Percentiles rank a stretch among this genome's conserved stretches.
These are phyloP conservation scores for Atherinosoma microstoma DNA, from an alignment of 2,797 vertebrate species.

Conservation along the genomic window DNA sequence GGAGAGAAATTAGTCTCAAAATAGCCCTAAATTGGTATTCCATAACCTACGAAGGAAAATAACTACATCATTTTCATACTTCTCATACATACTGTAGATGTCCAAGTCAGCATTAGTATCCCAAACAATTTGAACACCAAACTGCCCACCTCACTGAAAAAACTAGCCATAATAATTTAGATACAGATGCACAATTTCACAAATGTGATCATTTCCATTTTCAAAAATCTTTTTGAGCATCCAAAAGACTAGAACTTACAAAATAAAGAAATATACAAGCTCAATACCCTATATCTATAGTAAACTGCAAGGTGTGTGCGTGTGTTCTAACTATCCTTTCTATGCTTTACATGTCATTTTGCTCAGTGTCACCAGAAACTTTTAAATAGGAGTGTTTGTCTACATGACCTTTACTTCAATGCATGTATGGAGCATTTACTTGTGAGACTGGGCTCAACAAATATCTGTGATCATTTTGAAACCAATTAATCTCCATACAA, in stretches of 20 bases:
- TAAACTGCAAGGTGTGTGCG: background rate
- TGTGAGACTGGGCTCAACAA: background rate
- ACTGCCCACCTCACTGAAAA: background rate
- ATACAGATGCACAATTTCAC: background rate
- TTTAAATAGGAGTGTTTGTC: too few species aligned
- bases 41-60: background rate
- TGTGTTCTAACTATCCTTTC: background rate
- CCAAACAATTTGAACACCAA: background rate
- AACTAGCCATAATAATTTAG: background rate
- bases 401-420: too few species aligned
- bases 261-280: background rate
- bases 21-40: background rate
- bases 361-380: too few species aligned
- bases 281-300: background rate
- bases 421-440: too few species aligned
- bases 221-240: background rate
- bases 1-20: constrained; percentile 4
- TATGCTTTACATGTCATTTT: too few species aligned
- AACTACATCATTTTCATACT: background rate
- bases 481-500: background rate
- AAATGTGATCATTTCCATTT: background rate
- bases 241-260: background rate
- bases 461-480: background rate
- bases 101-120: background rate
- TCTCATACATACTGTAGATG: background rate